Percentiles rank a stretch among this genome's conserved stretches.
These are phyloP conservation scores for Oligia strigilis DNA, from an alignment of 2,888 invertebrate genomes.

Conservation along the genomic window DNA sequence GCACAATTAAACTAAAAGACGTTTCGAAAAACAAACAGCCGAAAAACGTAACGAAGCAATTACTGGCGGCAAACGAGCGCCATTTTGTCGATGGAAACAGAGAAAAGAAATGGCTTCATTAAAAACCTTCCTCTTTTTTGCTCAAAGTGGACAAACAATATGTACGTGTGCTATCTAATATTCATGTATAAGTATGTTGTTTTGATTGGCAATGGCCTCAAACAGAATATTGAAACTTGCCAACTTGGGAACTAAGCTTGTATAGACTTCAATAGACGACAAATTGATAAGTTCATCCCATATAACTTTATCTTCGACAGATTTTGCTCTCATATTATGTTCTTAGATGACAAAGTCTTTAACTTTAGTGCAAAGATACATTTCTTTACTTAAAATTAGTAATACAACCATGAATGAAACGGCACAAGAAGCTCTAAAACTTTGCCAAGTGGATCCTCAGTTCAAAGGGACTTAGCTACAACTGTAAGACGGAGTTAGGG, in stretches of 20 bases:
- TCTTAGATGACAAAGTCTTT: neutral
- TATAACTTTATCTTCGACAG: neutral
- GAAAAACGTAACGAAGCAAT: slow-evolving; percentile 81
- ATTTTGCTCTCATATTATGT: neutral
- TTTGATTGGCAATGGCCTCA: slow-evolving; percentile 15
- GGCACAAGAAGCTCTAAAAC: slow-evolving; percentile 36
- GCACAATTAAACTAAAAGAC: slow-evolving; percentile 74
- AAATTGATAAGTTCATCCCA: neutral
- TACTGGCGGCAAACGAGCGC: slow-evolving; percentile 76
- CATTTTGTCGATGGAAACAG: slow-evolving; percentile 68
- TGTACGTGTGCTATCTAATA: slow-evolving; percentile 35
- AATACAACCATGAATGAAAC: slow-evolving; percentile 17
- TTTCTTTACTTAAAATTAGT: slow-evolving; percentile 9
- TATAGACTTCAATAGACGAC: neutral
- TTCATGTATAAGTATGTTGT: slow-evolving; percentile 31
- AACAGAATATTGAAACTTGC: slow-evolving; percentile 9
- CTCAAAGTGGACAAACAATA: slow-evolving; percentile 63
- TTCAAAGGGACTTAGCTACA: slow-evolving; percentile 38
- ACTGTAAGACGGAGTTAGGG: slow-evolving; percentile 50
- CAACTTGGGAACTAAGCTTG: neutral
- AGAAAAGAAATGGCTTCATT: slow-evolving; percentile 77
- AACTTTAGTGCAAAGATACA: neutral
- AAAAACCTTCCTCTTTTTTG: slow-evolving; percentile 68
- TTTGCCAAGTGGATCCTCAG: slow-evolving; percentile 44
- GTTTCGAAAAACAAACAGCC: slow-evolving; percentile 73